These are phyloP conservation scores for Myathropa florea DNA, from an alignment of 2,888 invertebrate genomes.

Conservation along the genomic window DNA sequence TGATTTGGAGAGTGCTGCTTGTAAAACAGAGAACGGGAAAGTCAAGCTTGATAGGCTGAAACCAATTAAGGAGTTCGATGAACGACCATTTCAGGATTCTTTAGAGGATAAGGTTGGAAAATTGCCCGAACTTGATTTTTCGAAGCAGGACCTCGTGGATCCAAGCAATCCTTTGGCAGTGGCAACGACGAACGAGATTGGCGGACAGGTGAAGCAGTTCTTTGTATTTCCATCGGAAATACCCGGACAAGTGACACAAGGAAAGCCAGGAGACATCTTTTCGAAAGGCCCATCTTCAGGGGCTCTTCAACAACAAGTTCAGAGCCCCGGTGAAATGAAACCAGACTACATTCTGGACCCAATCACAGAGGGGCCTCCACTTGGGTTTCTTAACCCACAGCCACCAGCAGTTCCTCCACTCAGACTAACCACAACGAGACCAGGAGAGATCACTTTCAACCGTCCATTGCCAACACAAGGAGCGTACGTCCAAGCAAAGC, in stretches of 20 bases:
- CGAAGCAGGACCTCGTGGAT: background rate
- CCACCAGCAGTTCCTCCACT: background rate
- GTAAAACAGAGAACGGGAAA: background rate
- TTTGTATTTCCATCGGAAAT: background rate
- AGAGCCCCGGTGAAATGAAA: too few species aligned
- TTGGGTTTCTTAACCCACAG: too few species aligned
- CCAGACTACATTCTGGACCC: too few species aligned
- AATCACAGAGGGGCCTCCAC: too few species aligned
- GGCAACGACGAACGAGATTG: too few species aligned
- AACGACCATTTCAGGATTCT: conserved; percentile 33
- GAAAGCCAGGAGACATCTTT: too few species aligned
- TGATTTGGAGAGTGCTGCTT: background rate
- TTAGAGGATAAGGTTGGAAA: background rate
- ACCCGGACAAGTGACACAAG: background rate
- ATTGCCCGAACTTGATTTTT: background rate
- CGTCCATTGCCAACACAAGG: background rate
- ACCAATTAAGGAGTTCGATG: conserved; percentile 58
- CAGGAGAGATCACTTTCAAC: too few species aligned
- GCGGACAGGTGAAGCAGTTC: background rate
- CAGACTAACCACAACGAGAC: background rate
- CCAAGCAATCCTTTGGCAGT: too few species aligned
- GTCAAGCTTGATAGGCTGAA: conserved; percentile 21
- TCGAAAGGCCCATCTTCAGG: too few species aligned
- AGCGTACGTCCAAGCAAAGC: background rate
- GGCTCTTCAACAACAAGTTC: too few species aligned